Conservation (phyloP, 2,797 vertebrate genomes). For the Alca torda region DNA sequence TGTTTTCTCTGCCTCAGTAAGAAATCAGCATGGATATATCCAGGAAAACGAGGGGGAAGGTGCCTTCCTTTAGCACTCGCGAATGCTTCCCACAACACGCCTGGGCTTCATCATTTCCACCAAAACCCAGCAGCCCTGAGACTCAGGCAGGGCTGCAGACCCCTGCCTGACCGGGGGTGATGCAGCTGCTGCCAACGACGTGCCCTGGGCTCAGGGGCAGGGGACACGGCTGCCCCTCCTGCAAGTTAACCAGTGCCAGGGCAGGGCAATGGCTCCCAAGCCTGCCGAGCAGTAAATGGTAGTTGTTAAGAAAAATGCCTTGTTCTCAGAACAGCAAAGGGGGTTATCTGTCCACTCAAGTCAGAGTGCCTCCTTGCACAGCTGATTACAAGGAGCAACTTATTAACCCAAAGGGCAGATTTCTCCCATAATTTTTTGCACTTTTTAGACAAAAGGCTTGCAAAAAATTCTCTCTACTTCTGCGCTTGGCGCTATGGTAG, state of each 20-base stretch:
- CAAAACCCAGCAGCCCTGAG: background rate
- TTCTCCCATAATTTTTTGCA: background rate
- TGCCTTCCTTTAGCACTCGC: background rate
- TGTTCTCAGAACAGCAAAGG: background rate
- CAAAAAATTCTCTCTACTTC: background rate
- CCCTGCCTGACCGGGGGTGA: background rate
- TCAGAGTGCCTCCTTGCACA: background rate
- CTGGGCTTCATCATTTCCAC: background rate
- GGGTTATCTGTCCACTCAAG: background rate
- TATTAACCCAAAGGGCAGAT: background rate
- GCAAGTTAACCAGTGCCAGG: background rate
- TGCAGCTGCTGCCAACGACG: background rate
- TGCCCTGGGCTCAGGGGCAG: background rate
- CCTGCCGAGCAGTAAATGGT: background rate
- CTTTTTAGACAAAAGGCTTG: background rate
- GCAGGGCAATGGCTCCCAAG: background rate
- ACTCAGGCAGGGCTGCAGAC: background rate
- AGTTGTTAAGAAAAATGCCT: background rate
- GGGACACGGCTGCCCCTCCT: background rate
- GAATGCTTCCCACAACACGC: background rate
- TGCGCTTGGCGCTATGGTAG: fast-evolving
- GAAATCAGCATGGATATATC: background rate
- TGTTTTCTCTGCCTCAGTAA: background rate
- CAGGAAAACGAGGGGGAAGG: background rate
- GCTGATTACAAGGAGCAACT: background rate